Conservation (phyloP, 2,113 vertebrate genomes). For the Eurypyga helias region DNA sequence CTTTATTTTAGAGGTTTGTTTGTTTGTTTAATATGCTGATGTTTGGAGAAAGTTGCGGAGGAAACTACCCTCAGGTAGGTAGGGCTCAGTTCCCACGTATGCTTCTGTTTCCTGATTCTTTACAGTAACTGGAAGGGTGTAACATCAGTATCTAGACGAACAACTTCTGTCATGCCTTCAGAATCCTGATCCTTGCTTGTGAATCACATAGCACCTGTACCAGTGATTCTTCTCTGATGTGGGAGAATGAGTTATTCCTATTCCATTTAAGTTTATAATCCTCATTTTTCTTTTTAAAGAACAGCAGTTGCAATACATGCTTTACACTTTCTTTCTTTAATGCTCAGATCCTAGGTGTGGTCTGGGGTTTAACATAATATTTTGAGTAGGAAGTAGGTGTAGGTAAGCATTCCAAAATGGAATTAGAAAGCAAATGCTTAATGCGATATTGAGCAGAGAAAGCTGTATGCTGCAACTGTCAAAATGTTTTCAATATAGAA, state of each 20-base stretch:
- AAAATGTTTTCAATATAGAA: neutral
- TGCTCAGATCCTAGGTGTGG: neutral
- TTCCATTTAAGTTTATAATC: neutral
- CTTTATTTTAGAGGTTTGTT: neutral
- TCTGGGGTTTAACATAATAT: neutral
- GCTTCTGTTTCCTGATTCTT: neutral
- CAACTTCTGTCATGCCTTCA: neutral
- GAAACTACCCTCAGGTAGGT: neutral
- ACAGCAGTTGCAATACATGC: neutral
- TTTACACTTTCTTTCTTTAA: neutral
- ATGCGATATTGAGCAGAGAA: neutral
- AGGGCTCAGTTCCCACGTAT: neutral
- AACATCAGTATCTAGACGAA: neutral
- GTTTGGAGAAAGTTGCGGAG: neutral
- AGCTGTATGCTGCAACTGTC: neutral
- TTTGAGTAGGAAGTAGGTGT: neutral
- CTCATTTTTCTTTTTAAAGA: neutral
- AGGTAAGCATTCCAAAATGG: neutral
- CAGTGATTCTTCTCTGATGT: neutral
- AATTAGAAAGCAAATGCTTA: neutral
- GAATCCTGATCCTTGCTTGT: neutral
- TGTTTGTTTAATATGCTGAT: neutral
- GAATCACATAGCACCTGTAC: neutral
- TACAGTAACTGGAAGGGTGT: neutral
- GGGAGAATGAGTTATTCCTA: neutral